These are phyloP conservation scores for Macroglossus sobrinus DNA, from an alignment of 2,113 vertebrate genomes.

Conservation along the genomic window DNA sequence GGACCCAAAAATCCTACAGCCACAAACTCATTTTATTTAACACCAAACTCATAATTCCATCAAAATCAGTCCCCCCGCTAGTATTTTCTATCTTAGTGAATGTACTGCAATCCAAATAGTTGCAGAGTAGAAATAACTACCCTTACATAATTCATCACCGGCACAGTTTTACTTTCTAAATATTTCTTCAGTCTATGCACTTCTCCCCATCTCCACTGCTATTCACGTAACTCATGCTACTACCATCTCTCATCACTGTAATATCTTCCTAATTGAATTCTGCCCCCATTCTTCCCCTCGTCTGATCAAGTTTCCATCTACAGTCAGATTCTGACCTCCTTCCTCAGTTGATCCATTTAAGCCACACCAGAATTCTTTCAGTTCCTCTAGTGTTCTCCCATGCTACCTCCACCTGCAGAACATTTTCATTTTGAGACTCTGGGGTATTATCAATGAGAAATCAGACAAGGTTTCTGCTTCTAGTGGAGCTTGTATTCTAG, in stretches of 20 bases:
- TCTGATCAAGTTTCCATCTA: background rate
- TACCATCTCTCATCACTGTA: background rate
- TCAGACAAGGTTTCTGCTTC: background rate
- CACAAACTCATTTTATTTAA: constrained; percentile 12
- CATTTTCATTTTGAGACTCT: background rate
- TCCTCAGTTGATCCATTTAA: background rate
- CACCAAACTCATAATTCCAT: background rate
- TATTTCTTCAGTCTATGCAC: background rate
- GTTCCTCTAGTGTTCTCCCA: background rate
- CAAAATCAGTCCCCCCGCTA: background rate
- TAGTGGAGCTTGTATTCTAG: background rate
- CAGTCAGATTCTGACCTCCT: background rate
- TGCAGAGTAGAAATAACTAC: background rate
- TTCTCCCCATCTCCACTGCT: background rate
- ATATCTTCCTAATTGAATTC: background rate
- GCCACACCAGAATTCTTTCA: background rate
- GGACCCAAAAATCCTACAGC: background rate
- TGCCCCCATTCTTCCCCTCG: background rate
- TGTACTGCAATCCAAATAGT: background rate
- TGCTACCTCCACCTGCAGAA: background rate
- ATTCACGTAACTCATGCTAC: background rate
- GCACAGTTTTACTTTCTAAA: background rate
- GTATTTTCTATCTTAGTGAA: background rate
- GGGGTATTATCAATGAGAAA: background rate
- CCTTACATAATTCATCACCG: background rate